These are phyloP conservation scores for Uropetala carovei DNA, from an alignment of 2,888 invertebrate genomes.

Conservation along the genomic window DNA sequence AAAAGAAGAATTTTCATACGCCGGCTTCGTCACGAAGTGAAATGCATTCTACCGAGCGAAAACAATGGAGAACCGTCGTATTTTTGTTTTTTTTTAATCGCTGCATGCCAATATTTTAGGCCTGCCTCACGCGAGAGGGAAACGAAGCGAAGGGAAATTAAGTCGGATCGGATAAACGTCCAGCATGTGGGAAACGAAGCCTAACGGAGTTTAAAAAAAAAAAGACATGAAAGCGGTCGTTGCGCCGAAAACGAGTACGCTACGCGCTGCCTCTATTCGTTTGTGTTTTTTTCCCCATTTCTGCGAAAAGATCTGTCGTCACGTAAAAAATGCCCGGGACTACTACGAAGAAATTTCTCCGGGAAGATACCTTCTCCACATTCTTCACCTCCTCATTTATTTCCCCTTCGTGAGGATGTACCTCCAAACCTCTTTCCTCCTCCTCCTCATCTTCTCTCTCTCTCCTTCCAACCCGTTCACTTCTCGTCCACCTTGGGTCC, in stretches of 20 bases:
- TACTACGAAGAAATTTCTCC: too few species aligned
- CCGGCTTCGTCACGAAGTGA: neutral
- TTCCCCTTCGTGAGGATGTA: too few species aligned
- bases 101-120: neutral
- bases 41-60: neutral
- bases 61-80: neutral
- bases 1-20: neutral
- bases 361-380: too few species aligned
- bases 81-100: neutral
- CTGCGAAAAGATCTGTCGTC: neutral
- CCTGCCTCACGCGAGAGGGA: neutral
- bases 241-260: neutral
- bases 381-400: too few species aligned
- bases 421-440: too few species aligned
- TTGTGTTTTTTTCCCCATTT: neutral
- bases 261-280: neutral
- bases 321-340: neutral
- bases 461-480: too few species aligned
- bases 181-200: neutral
- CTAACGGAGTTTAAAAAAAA: too few species aligned
- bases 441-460: too few species aligned
- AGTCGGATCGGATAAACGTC: slow-evolving; percentile 8
- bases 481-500: too few species aligned
- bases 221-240: neutral
- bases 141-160: neutral